Base-by-base conservation (phyloP, 2,888 invertebrate genomes). In the Amblyjoppa fuscipennis region DNA sequence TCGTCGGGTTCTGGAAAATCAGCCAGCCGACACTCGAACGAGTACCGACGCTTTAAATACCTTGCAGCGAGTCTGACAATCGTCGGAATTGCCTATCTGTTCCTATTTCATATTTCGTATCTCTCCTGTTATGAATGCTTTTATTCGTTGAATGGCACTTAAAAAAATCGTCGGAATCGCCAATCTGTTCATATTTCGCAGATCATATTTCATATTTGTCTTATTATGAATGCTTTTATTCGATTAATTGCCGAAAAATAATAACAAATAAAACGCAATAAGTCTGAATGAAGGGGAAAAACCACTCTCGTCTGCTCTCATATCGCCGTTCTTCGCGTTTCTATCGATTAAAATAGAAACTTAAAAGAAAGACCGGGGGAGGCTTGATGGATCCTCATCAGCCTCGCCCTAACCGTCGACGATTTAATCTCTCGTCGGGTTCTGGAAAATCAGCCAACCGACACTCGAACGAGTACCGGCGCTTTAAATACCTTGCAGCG, bases 351-450 rank as follows among this genome's bases (percentile, higher is more conserved):
- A 56, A 56, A 25, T 20, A 9, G 6, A 6, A 3, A 7, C 25
- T 9, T 25, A 56, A 56, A 53, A 3, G 9, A 25, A 56, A 2
- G 7, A 34, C 6, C 13, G 13, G 61, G 31, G 71, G n/a, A 85
- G 71, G 68, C 84, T 73, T 89, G 90, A 92, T 91, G 89, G 89
- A 91, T 87, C 87, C 84, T 89, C 91, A 89, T 91, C 88, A 91
- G 85, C 89, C 71, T 86, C 84, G 77, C 89, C 81, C 87, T 89
- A 89, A 90, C 90, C 88, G 84, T 88, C 89, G 89, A 89, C 88
- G 85, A 87, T 87, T 88, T 86, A 88, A 88, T 80, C 83, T 79
- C 75, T 4, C 28, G 13, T 34, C 70, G 51, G 51, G 31, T 53
- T 49, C 53, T 34, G 53, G 31, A 25, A 66, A 66, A 20, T 53